These are phyloP conservation scores for Prosapia bicincta DNA, from an alignment of 2,888 invertebrate genomes.

Conservation along the genomic window DNA sequence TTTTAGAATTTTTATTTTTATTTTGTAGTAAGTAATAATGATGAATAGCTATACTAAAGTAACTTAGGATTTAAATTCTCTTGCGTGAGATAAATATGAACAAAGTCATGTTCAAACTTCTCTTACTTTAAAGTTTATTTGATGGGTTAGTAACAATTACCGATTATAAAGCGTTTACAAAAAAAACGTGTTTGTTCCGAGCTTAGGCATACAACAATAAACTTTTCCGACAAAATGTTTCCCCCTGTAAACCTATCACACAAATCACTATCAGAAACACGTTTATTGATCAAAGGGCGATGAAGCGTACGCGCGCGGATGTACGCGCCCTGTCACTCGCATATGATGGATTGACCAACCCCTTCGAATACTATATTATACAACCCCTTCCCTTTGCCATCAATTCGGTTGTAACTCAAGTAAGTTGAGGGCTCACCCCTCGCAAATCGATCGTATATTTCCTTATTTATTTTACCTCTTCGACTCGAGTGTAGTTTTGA, in stretches of 20 bases:
- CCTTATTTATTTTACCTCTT: not conserved
- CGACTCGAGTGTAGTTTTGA: not conserved
- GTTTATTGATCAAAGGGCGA: not conserved
- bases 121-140: too few species aligned
- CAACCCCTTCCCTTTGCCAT: constrained; percentile 6
- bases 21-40: too few species aligned
- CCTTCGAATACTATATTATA: constrained; percentile 20
- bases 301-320: not conserved
- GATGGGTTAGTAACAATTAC: too few species aligned
- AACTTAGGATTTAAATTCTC: too few species aligned
- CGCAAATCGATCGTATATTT: not conserved
- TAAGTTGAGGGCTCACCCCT: not conserved
- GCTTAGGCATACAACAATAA: too few species aligned
- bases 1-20: too few species aligned
- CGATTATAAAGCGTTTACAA: too few species aligned
- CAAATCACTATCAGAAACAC: not conserved
- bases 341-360: constrained; percentile 24
- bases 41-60: too few species aligned
- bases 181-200: too few species aligned
- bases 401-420: not conserved
- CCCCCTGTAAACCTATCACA: not conserved
- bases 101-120: too few species aligned
- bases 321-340: constrained; percentile 14
- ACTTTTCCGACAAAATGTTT: too few species aligned
- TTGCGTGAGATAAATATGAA: too few species aligned